Conservation (phyloP, 2,113 vertebrate genomes). For the Poeciliopsis retropinna region DNA sequence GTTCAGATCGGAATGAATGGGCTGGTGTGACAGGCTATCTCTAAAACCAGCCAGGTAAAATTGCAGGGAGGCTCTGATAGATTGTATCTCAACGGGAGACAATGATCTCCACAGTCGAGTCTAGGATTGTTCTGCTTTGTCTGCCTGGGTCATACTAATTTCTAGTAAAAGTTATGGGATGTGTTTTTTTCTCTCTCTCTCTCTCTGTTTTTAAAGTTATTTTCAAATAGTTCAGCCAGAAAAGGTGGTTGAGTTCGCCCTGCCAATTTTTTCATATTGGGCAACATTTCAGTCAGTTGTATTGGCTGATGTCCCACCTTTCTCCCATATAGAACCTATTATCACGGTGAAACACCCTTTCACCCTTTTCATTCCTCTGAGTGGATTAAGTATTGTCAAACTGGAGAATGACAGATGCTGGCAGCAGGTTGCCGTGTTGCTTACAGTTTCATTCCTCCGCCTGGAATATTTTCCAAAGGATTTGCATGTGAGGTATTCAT, state of each 20-base stretch:
- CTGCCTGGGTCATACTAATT: neutral
- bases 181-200: no score
- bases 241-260: no score
- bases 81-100: slow-evolving; percentile 43
- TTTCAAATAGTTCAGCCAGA: no score
- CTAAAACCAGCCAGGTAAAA: slow-evolving; percentile 11
- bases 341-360: neutral
- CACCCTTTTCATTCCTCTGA: neutral
- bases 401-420: neutral
- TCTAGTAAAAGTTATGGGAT: neutral
- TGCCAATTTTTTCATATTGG: no score
- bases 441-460: neutral
- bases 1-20: slow-evolving; percentile 3
- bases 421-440: neutral
- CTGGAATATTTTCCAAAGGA: neutral
- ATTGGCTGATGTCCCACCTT: neutral
- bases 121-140: neutral
- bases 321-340: neutral
- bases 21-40: slow-evolving; percentile 38
- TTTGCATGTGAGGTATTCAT: neutral
- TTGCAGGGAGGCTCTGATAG: slow-evolving; percentile 33
- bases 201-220: no score
- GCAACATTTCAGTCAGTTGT: neutral
- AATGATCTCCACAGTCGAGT: slow-evolving; percentile 20
- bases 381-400: neutral